Percentiles rank a stretch among this genome's conserved stretches.
Conservation (phyloP, 2,113 vertebrate genomes). For the Cheilinus undulatus region DNA sequence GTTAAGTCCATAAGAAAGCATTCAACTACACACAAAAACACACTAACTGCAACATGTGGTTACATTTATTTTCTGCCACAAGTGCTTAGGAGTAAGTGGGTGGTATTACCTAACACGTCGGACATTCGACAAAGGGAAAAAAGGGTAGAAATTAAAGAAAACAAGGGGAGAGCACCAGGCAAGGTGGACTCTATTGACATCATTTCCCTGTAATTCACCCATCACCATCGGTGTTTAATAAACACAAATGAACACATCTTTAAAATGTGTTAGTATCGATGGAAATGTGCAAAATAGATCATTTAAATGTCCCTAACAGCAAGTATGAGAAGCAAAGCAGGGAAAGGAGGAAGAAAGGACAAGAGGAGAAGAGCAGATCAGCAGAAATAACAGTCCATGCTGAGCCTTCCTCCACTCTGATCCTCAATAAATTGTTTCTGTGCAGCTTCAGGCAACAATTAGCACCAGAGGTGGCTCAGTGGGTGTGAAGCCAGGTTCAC, state of each 20-base stretch:
- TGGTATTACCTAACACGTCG: conserved; percentile 65
- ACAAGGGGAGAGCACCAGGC: conserved; percentile 18
- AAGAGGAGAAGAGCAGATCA: not conserved
- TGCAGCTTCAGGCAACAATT: conserved; percentile 40
- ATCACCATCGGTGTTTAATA: conserved; percentile 22
- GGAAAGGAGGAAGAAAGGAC: not conserved
- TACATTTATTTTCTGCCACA: conserved; percentile 68
- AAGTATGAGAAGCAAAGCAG: not conserved
- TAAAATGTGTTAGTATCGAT: not conserved
- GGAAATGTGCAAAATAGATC: not conserved
- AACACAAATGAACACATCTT: conserved; percentile 27
- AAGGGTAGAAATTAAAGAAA: conserved; percentile 38
- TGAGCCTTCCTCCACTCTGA: conserved; percentile 4
- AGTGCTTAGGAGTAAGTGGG: conserved; percentile 67
- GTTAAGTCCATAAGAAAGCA: conserved; percentile 39
- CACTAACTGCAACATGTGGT: conserved; percentile 57
- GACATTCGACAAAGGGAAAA: conserved; percentile 42
- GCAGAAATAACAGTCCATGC: not conserved
- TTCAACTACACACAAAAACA: not conserved
- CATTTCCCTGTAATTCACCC: conserved; percentile 22
- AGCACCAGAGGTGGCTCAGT: conserved; percentile 33
- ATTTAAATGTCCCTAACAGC: too few species aligned
- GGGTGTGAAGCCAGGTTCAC: conserved; percentile 8
- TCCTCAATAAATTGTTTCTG: conserved; percentile 23
- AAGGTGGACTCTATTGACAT: conserved; percentile 24